Conservation (phyloP, 2,888 invertebrate species). For the Barypeithes pellucidus region DNA sequence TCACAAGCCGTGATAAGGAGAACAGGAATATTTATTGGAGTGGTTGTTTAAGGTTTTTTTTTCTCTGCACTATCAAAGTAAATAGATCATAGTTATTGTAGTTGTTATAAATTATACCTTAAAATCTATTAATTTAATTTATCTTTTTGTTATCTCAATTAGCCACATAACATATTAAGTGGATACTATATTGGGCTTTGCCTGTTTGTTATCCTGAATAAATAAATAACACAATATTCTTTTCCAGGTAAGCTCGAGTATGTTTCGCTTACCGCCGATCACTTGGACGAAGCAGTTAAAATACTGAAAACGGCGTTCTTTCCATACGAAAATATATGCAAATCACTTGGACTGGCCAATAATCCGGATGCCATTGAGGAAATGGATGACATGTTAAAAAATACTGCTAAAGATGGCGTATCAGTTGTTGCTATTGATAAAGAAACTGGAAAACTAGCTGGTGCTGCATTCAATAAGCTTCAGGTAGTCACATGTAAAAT, state of each 20-base stretch:
- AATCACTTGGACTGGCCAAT: conserved; percentile 74
- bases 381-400: conserved; percentile 75
- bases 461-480: conserved; percentile 80
- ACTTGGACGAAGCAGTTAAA: conserved; percentile 75
- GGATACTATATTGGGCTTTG: too few species aligned
- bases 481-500: too few species aligned
- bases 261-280: conserved; percentile 69
- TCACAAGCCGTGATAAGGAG: too few species aligned
- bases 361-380: conserved; percentile 77
- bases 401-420: conserved; percentile 77
- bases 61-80: too few species aligned
- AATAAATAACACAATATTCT: not conserved
- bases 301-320: conserved; percentile 77
- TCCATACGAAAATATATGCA: conserved; percentile 75
- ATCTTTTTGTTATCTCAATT: too few species aligned
- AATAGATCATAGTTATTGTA: too few species aligned
- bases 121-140: too few species aligned
- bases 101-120: too few species aligned
- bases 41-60: too few species aligned
- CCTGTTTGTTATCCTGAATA: too few species aligned
- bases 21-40: too few species aligned
- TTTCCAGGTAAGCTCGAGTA: conserved; percentile 54
- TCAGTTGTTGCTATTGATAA: conserved; percentile 77
- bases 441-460: conserved; percentile 73
- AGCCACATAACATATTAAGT: too few species aligned